Evolutionary conservation across 2,797 vertebrate species (phyloP), one percentile per base, ranked within the genome.

Genomic region (Dryobates pubescens): DNA sequence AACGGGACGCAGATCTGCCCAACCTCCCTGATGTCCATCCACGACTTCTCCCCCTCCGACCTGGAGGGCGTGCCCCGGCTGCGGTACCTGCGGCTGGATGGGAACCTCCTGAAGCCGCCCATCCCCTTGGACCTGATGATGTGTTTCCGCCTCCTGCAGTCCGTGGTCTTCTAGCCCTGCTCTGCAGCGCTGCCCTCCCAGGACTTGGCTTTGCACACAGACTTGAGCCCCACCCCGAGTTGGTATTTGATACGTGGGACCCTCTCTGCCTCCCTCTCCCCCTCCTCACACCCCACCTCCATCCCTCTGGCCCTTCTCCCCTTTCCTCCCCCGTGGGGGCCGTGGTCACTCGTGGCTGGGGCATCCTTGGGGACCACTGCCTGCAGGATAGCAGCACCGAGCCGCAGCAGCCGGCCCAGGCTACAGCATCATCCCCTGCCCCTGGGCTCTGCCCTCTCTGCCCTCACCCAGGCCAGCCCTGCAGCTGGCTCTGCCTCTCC

Each of bases 101-200:
- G 99, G 70, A 99, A 99, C 92, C 98, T 98, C 51, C 97, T 99
- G 96, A 98, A 97, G 77, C 99, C 98, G 0, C 99, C 99, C 36
- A 98, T 99, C 81, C 99, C 99, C 2, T 51, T 99, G 96, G 99
- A 99, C 86, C 97, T 99, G 95, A 98, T 99, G 98, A 98, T 99
- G 98, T 99, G 99, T 84, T 99, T 99, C 97, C 98, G 99, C 88
- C 98, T 99, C 91, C 98, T 99, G 76, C 98, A 98, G 80, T 98
- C 99, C 3, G 98, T 99, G 79, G 97, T 99, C 90, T 98, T 99
- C 95, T 99, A 99, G 97, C 87, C 87, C 91, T 27, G 83, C 20
- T 10, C 11, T 1, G 71, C 94, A 80, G n/a, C 4, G 0, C 17
- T 4, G 36, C 41, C 71, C 57, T 58, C 83, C 87, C 53, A 30